phyloP scores from a whole-genome alignment of 2,797 vertebrate species.

The Percopsis omiscomaycus region DNA sequence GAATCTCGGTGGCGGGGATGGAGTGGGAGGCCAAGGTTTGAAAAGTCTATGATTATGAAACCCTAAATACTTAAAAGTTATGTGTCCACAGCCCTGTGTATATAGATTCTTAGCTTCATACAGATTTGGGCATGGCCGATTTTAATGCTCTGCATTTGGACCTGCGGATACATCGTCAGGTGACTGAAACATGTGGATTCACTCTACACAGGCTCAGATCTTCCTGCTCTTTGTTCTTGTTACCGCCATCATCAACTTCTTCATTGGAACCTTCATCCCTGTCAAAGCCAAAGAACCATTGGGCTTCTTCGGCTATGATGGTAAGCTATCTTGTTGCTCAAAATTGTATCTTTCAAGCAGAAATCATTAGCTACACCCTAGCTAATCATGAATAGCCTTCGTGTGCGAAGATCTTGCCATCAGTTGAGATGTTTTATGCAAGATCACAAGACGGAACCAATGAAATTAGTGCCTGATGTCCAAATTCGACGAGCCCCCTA shows the following conservation, averaged over 20 bases:
- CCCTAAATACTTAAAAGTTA: background rate
- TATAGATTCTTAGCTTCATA: too few relatives aligned
- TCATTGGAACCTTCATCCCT: slow-evolving; percentile 92
- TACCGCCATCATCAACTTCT: slow-evolving; percentile 88
- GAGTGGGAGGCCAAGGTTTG: slow-evolving; percentile 99
- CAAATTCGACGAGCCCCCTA: too few relatives aligned
- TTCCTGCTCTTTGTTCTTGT: slow-evolving; percentile 91
- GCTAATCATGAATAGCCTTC: background rate
- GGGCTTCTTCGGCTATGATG: slow-evolving; percentile 91
- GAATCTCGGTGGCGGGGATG: slow-evolving; percentile 97
- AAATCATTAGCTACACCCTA: background rate
- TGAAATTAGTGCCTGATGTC: background rate
- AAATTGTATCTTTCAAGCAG: background rate
- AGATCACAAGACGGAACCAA: background rate
- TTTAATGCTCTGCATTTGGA: too few relatives aligned
- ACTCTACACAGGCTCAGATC: slow-evolving; percentile 88
- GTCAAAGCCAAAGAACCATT: slow-evolving; percentile 82
- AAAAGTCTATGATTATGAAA: background rate
- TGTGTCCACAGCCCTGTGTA: background rate
- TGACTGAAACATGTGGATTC: background rate
- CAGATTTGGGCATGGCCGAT: too few relatives aligned
- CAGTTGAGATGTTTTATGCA: slow-evolving; percentile 1
- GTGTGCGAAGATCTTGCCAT: background rate
- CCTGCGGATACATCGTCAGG: too few relatives aligned
- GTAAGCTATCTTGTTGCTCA: slow-evolving; percentile 65